Evolutionary conservation across 1,140 invertebrate genomes (phyloP).

Genomic region (Drosophila serrata): DNA sequence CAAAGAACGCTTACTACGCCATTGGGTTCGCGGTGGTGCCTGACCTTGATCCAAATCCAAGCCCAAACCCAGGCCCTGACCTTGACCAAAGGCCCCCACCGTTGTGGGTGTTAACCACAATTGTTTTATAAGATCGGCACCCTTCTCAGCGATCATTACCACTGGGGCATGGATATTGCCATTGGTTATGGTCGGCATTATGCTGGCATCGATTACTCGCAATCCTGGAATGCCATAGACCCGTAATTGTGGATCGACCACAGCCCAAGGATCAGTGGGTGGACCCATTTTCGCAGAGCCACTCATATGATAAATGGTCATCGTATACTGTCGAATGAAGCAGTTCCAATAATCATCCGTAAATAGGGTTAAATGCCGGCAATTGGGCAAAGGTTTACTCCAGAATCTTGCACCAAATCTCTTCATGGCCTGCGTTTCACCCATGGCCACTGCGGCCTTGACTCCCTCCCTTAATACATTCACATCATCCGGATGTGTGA

Average conservation of each 20-base stretch:
- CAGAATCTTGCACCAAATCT: slow-evolving; percentile 91
- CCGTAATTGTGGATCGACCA: slow-evolving; percentile 92
- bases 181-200: slow-evolving; percentile 89
- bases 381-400: slow-evolving; percentile 90
- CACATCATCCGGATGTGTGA: slow-evolving; percentile 93
- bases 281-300: slow-evolving; percentile 95
- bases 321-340: slow-evolving; percentile 91
- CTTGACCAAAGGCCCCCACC: neutral
- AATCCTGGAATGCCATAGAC: slow-evolving; percentile 92
- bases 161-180: slow-evolving; percentile 95
- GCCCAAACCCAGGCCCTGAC: neutral
- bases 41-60: slow-evolving; percentile 8
- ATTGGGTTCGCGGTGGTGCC: slow-evolving; percentile 22
- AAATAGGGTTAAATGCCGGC: slow-evolving; percentile 90
- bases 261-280: slow-evolving; percentile 90
- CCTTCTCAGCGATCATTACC: slow-evolving; percentile 98
- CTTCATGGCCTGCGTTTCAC: slow-evolving; percentile 90
- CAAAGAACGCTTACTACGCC: slow-evolving; percentile 48
- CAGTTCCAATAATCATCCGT: slow-evolving; percentile 95
- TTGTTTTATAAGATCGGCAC: slow-evolving; percentile 93
- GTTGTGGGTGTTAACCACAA: slow-evolving; percentile 87
- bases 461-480: slow-evolving; percentile 93
- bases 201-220: slow-evolving; percentile 86
- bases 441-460: slow-evolving; percentile 93
- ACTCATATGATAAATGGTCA: slow-evolving; percentile 95